These are phyloP conservation scores for Morone saxatilis DNA, from an alignment of 2,113 vertebrate species.

Conservation along the genomic window DNA sequence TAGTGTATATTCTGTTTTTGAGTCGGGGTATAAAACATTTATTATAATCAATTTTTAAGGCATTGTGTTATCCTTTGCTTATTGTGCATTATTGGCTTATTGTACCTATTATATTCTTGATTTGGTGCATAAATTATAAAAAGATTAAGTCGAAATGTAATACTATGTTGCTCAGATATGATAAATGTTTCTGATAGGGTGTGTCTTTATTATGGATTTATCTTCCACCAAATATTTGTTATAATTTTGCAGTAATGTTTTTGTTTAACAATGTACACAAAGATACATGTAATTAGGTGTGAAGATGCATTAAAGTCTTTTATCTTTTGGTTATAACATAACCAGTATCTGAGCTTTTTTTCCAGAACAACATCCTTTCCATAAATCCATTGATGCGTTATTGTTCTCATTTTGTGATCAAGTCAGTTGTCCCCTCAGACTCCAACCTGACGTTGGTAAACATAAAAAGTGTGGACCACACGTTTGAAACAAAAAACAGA, in stretches of 20 bases:
- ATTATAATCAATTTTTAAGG: background rate
- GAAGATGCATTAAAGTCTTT: conserved; percentile 36
- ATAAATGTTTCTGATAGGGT: background rate
- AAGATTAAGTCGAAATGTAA: background rate
- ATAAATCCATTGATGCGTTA: background rate
- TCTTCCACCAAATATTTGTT: conserved; percentile 3
- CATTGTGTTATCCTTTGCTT: background rate
- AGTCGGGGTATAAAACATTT: background rate
- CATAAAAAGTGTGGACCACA: background rate
- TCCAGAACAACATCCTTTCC: background rate
- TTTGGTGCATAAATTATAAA: background rate
- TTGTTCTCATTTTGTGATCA: background rate
- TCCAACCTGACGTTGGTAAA: background rate
- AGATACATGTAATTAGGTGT: conserved; percentile 19
- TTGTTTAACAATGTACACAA: background rate
- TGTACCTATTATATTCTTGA: background rate
- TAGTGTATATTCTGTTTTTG: background rate
- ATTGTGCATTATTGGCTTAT: too few species aligned
- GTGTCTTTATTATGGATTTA: background rate
- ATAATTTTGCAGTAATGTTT: background rate
- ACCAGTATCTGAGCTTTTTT: background rate
- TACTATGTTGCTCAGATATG: background rate
- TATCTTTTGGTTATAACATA: conserved; percentile 10
- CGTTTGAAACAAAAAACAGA: background rate
- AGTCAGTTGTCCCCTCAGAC: background rate